Evolutionary conservation across 2,113 vertebrate genomes (phyloP).

Genomic region (Corythornis madagascariensis): DNA sequence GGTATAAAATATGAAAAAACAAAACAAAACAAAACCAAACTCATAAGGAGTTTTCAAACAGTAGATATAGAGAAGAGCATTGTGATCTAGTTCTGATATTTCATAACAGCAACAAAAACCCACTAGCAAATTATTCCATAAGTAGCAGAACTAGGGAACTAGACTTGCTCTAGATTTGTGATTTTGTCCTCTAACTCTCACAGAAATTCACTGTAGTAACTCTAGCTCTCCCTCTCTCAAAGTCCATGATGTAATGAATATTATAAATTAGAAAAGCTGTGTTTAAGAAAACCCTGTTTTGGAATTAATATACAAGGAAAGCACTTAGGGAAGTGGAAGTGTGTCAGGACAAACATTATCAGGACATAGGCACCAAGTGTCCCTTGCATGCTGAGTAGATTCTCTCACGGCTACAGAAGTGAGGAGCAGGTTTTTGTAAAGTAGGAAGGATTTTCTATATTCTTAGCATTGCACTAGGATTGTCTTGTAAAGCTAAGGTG

Average conservation of each 20-base stretch:
- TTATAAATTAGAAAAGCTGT: background rate
- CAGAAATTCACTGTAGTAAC: background rate
- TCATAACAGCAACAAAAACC: background rate
- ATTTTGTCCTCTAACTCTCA: background rate
- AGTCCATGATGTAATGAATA: background rate
- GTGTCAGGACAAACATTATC: background rate
- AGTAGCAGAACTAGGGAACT: background rate
- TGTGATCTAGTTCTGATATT: background rate
- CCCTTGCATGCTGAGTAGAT: background rate
- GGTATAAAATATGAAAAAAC: background rate
- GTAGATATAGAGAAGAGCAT: background rate
- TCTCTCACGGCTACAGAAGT: background rate
- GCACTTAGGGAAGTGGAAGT: background rate
- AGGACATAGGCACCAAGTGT: accelerated
- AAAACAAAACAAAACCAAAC: background rate
- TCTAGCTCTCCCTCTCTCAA: background rate
- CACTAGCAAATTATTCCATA: background rate
- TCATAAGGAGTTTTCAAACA: background rate
- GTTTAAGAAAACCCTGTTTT: background rate
- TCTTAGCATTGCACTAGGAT: background rate
- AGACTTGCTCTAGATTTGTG: background rate
- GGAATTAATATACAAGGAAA: background rate
- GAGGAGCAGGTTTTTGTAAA: background rate
- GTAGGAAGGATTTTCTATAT: background rate
- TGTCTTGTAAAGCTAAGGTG: background rate